A percentile compares a stretch with the other conserved stretches of the same genome.
Evolutionary conservation across 2,113 vertebrate genomes (phyloP).

Genomic region (Megatriorchis doriae): DNA sequence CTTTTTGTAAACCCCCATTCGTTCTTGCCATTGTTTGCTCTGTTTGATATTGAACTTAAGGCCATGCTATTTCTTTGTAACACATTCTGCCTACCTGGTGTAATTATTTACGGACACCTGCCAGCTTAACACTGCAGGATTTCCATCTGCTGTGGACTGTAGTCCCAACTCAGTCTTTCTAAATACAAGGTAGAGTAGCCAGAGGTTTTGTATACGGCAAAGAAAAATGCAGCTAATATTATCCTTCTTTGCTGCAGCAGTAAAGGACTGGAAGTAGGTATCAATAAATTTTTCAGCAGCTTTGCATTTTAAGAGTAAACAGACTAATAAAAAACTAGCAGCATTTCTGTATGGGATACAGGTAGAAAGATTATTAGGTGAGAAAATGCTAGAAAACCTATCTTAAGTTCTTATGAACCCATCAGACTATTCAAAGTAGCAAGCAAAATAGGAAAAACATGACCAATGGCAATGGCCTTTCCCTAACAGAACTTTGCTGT

Average conservation of each 20-base stretch:
- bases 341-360: not conserved
- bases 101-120: not conserved
- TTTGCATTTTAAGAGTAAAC: not conserved
- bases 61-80: not conserved
- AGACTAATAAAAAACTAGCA: not conserved
- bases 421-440: not conserved
- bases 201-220: not conserved
- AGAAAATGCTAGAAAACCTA: not conserved
- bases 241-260: not conserved
- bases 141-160: not conserved
- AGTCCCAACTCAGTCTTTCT: not conserved
- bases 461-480: not conserved
- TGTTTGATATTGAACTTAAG: not conserved
- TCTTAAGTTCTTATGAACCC: not conserved
- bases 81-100: not conserved
- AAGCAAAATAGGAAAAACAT: not conserved
- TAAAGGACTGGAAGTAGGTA: not conserved
- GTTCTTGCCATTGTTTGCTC: not conserved
- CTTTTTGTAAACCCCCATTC: not conserved
- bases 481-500: not conserved
- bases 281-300: not conserved
- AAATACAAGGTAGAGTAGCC: fast-evolving
- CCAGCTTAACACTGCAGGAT: not conserved
- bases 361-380: not conserved
- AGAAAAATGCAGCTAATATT: not conserved